Evolutionary conservation across 2,113 vertebrate species (phyloP).

Genomic region (Carollia perspicillata): DNA sequence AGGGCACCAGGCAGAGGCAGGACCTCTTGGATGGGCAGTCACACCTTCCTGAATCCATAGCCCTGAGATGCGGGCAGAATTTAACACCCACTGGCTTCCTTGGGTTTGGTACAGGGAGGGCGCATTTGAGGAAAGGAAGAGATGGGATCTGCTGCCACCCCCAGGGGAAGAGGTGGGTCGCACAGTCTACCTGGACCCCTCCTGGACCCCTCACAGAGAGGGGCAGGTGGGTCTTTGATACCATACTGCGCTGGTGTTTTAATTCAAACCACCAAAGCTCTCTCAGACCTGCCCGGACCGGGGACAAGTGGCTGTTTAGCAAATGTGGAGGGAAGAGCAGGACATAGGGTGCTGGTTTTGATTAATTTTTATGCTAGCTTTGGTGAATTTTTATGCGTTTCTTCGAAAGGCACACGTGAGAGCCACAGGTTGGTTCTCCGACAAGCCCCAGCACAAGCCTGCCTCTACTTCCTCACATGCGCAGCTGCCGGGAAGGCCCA

Average conservation of each 20-base stretch:
- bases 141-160: background rate
- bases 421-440: background rate
- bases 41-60: background rate
- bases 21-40: background rate
- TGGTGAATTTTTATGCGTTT: background rate
- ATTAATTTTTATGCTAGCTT: background rate
- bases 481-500: background rate
- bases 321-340: background rate
- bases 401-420: background rate
- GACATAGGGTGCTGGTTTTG: background rate
- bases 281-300: background rate
- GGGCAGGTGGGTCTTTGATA: background rate
- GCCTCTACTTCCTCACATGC: background rate
- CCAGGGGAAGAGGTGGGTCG: background rate
- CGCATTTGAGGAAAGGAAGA: background rate
- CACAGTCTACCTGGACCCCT: background rate
- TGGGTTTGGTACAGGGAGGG: background rate
- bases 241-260: background rate
- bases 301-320: background rate
- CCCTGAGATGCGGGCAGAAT: background rate
- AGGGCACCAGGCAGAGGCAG: background rate
- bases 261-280: background rate
- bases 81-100: background rate
- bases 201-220: background rate
- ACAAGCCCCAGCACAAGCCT: background rate